Percentiles rank a stretch among this genome's conserved stretches.
These are phyloP conservation scores for Ophthalmolycus amberensis DNA, from an alignment of 2,113 vertebrate species.

Conservation along the genomic window DNA sequence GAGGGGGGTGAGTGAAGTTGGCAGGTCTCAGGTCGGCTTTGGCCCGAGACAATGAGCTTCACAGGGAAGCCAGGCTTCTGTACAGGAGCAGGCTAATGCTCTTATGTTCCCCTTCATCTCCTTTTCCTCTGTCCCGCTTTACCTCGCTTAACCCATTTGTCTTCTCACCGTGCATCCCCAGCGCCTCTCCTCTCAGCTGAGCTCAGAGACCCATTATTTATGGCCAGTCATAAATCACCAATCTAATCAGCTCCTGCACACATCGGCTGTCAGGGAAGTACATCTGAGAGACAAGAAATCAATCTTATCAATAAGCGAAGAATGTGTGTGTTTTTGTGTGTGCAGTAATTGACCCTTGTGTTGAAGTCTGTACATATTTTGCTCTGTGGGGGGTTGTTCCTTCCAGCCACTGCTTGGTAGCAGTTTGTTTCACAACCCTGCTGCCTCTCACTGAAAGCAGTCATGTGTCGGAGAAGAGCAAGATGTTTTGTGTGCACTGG, in stretches of 20 bases:
- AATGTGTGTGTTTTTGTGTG: conserved; percentile 32
- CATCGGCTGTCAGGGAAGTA: conserved; percentile 20
- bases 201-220: conserved; percentile 36
- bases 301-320: conserved; percentile 61
- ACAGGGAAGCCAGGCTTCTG: conserved; percentile 35
- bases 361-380: conserved; percentile 38
- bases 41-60: conserved; percentile 42
- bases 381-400: conserved; percentile 16
- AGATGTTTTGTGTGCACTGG: not conserved
- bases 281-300: conserved; percentile 35
- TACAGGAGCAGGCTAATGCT: conserved; percentile 48
- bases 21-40: conserved; percentile 56
- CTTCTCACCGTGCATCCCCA: conserved; percentile 16
- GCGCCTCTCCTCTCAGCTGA: conserved; percentile 42
- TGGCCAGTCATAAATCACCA: conserved; percentile 53
- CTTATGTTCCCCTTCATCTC: conserved; percentile 54
- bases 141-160: conserved; percentile 48
- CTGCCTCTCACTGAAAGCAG: conserved; percentile 33
- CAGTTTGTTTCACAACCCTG: conserved; percentile 42
- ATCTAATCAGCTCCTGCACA: conserved; percentile 61
- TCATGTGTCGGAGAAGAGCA: not conserved
- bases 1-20: conserved; percentile 32
- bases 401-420: conserved; percentile 50
- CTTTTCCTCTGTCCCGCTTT: conserved; percentile 45
- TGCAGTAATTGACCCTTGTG: conserved; percentile 46